These are phyloP conservation scores for Myrmophylax atrothorax DNA, from an alignment of 2,113 vertebrate species.

Conservation along the genomic window DNA sequence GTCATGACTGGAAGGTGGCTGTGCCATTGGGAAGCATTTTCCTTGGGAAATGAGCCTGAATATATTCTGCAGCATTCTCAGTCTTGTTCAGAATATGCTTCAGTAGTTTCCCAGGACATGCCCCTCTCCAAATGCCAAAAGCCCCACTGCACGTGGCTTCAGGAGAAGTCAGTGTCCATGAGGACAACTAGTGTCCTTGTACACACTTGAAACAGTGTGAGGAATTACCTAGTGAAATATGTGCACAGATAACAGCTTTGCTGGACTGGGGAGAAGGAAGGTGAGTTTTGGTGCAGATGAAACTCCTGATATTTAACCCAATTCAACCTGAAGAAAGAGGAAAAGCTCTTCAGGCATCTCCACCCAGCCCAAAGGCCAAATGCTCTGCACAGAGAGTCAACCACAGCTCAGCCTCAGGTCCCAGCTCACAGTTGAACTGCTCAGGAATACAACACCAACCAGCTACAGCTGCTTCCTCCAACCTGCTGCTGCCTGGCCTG, in stretches of 20 bases:
- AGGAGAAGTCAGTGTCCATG: background rate
- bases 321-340: background rate
- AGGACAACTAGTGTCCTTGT: background rate
- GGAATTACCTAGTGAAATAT: background rate
- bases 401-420: background rate
- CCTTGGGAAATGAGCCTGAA: background rate
- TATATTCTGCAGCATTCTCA: accelerated
- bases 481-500: background rate
- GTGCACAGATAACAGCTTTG: background rate
- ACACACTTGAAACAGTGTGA: accelerated
- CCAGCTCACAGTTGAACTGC: constrained; percentile 54
- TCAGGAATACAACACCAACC: background rate
- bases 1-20: background rate
- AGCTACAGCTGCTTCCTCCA: constrained; percentile 73
- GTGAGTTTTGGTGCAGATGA: background rate
- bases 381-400: background rate
- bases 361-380: background rate
- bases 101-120: background rate
- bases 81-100: accelerated
- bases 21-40: background rate
- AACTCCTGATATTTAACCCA: background rate
- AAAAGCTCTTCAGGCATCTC: background rate
- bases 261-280: background rate
- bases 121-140: background rate
- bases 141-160: background rate